Percentiles rank a stretch among this genome's conserved stretches.
These are phyloP conservation scores for Aratinga solstitialis DNA, from an alignment of 2,797 vertebrate genomes.

Conservation along the genomic window DNA sequence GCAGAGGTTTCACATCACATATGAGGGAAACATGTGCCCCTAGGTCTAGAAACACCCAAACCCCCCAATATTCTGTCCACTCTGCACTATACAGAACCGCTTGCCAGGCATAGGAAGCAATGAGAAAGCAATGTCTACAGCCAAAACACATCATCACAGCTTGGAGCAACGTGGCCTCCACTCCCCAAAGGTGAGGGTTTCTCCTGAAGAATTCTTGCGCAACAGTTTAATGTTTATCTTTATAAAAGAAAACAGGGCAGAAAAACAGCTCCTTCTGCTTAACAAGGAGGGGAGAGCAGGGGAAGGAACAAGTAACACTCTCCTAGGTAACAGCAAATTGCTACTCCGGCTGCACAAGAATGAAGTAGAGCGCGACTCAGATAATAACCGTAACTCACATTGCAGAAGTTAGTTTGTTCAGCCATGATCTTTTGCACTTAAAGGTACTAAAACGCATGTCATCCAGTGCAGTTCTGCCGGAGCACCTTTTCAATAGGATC, in stretches of 20 bases:
- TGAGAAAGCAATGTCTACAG: neutral
- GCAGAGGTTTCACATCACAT: neutral
- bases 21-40: accelerated
- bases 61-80: neutral
- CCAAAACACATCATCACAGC: neutral
- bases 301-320: neutral
- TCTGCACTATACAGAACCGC: neutral
- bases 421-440: neutral
- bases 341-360: neutral
- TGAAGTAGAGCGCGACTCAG: neutral
- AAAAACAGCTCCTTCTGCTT: neutral
- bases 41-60: neutral
- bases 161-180: neutral
- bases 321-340: neutral
- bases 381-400: conserved; percentile 24
- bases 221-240: neutral
- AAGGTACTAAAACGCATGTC: neutral
- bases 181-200: neutral
- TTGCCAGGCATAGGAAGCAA: neutral
- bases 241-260: neutral
- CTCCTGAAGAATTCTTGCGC: neutral
- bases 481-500: neutral
- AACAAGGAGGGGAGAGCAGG: neutral
- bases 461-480: neutral
- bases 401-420: conserved; percentile 28